Base-by-base conservation (phyloP, 2,888 invertebrate genomes). In the Pheosia gnoma region DNA sequence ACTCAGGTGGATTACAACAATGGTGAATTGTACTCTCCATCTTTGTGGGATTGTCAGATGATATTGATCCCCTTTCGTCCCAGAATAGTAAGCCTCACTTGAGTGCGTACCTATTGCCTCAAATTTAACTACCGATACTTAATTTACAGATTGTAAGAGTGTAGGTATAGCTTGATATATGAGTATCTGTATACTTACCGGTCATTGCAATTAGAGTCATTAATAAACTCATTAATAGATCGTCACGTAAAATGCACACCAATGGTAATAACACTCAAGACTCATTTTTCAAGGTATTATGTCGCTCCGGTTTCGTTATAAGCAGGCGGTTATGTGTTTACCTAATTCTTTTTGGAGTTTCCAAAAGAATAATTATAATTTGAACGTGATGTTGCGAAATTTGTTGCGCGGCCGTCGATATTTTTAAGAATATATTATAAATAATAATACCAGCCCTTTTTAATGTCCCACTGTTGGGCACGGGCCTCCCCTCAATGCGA, bases 201-300 rank as follows among this genome's bases (percentile, higher is more conserved):
- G 25, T 3, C 25, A 7, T 25, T 5, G 37, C 38, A 53, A 53
- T 37, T 53, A 53, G 36, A 11, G 37, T 5, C 53, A 53, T 53
- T 53, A 53, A 53, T 53, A 37, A 53, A 37, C 37, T 37, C n/a
- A 53, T 53, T 10, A 25, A 53, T 25, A 37, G 7, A 0, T 53
- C 53, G 37, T 53, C 53, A 53, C 36, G 5, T 4, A 5, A 37
- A 36, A 8, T 36, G 52, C 36, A 36, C 36, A 52, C 36, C 37
- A 11, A 25, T 7, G 37, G 5, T 8, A 25, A 38, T 25, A 53
- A 38, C 38, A 11, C 53, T 53, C 5, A 0, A 53, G 11, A 53
- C 53, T 37, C 37, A 53, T 53, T 25, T 53, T 53, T 53, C 11
- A 53, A 11, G 5, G 53, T 53, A 53, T 53, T 53, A 53, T 25